Percentiles rank a stretch among this genome's conserved stretches.
phyloP scores from a whole-genome alignment of 2,888 invertebrate genomes.

The Gari tellinella region DNA sequence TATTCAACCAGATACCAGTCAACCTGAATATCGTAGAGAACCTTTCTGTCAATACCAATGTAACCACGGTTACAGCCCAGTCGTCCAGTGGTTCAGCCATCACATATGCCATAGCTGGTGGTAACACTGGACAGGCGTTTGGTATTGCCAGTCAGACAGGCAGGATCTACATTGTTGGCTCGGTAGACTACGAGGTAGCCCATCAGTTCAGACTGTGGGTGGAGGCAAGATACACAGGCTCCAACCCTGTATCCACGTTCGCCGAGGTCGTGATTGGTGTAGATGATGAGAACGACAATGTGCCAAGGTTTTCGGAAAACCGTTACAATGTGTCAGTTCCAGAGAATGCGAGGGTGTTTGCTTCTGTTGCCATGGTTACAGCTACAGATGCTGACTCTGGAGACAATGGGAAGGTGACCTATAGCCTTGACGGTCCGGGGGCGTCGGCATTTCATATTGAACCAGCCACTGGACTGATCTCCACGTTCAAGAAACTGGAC shows the following conservation, averaged over 20 bases:
- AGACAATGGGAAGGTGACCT: conserved; percentile 67
- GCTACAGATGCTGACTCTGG: conserved; percentile 90
- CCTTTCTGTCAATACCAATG: conserved; percentile 84
- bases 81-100: conserved; percentile 86
- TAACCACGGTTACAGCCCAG: conserved; percentile 91
- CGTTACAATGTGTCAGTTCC: conserved; percentile 93
- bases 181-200: conserved; percentile 76
- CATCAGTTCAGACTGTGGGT: conserved; percentile 74
- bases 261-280: conserved; percentile 91
- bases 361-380: conserved; percentile 89
- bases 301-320: conserved; percentile 90
- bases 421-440: conserved; percentile 88
- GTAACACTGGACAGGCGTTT: conserved; percentile 91
- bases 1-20: conserved; percentile 86
- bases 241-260: conserved; percentile 83
- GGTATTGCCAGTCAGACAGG: conserved; percentile 67
- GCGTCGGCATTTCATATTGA: conserved; percentile 93
- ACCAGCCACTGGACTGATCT: conserved; percentile 93
- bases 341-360: conserved; percentile 85
- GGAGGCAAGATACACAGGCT: conserved; percentile 84
- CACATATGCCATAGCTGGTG: conserved; percentile 94
- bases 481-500: conserved; percentile 90
- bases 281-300: conserved; percentile 96
- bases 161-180: conserved; percentile 62
- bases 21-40: conserved; percentile 87